Evolutionary conservation across 2,888 invertebrate genomes (phyloP).

Genomic region (Tachina fera): DNA sequence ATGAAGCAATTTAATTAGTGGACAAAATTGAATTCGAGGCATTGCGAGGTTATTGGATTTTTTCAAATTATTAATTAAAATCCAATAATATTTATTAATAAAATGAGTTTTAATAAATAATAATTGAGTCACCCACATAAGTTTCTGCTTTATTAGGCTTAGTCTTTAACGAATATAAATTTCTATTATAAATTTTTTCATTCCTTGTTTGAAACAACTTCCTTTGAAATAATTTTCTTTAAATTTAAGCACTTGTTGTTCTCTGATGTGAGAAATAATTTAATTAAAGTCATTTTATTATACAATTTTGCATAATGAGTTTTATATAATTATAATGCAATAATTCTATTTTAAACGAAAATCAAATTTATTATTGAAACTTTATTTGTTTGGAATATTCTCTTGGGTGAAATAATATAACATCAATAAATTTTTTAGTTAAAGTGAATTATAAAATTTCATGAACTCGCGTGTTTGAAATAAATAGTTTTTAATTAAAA

Average conservation of each 20-base stretch:
- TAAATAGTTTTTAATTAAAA: too few relatives aligned
- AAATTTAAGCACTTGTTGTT: background rate
- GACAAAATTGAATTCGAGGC: too few relatives aligned
- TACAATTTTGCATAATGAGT: conserved; percentile 21
- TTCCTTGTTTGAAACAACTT: background rate
- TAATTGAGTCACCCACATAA: too few relatives aligned
- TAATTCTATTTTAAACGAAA: background rate
- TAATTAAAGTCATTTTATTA: conserved; percentile 35
- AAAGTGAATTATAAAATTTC: too few relatives aligned
- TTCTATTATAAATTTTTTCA: background rate
- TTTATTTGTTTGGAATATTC: background rate
- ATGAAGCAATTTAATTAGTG: too few relatives aligned
- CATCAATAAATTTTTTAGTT: too few relatives aligned
- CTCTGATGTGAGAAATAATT: background rate
- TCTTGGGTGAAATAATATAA: too few relatives aligned
- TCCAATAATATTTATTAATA: too few relatives aligned
- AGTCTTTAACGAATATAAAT: background rate
- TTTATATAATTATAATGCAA: conserved; percentile 26
- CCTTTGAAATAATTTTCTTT: background rate
- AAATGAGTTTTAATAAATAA: too few relatives aligned
- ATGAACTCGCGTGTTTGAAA: too few relatives aligned
- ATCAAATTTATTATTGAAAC: background rate
- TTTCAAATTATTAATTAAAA: too few relatives aligned
- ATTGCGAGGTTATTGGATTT: too few relatives aligned
- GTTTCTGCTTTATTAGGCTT: background rate